These are phyloP conservation scores for Drosophila kepulauana DNA, from an alignment of 1,140 invertebrate genomes.

Conservation along the genomic window DNA sequence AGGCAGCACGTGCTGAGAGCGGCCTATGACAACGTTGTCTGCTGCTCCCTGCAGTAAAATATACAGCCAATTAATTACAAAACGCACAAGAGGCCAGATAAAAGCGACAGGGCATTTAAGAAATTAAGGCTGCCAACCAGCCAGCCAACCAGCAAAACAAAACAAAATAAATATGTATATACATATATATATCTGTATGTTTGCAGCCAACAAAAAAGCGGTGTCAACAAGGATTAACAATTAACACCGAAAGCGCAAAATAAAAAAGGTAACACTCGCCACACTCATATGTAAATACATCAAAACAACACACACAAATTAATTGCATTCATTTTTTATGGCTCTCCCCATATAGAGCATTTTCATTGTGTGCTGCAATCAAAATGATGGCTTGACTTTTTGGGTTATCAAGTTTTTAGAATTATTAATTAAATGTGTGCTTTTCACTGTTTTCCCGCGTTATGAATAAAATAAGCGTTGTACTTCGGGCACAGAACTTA, in stretches of 20 bases:
- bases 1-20: conserved; percentile 63
- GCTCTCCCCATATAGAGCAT: background rate
- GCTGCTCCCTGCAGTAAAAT: conserved; percentile 55
- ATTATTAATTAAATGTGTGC: conserved; percentile 10
- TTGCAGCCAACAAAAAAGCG: conserved; percentile 7
- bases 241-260: conserved; percentile 31
- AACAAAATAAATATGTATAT: conserved; percentile 14
- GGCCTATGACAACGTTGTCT: conserved; percentile 66
- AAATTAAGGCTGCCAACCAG: conserved; percentile 42
- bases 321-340: conserved; percentile 32
- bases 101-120: conserved; percentile 62
- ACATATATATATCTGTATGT: background rate
- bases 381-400: conserved; percentile 4
- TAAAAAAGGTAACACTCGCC: background rate
- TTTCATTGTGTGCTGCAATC: conserved; percentile 5
- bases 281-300: conserved; percentile 8
- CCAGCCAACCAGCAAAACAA: conserved; percentile 19
- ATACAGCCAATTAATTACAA: conserved; percentile 75
- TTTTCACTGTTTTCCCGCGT: background rate
- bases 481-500: background rate
- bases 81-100: conserved; percentile 74
- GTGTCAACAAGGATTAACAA: conserved; percentile 47
- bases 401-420: background rate
- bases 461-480: background rate
- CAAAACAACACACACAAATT: conserved; percentile 2